Evolutionary conservation across 2,888 invertebrate species (phyloP).

Genomic region (Entomobrya multifasciata): DNA sequence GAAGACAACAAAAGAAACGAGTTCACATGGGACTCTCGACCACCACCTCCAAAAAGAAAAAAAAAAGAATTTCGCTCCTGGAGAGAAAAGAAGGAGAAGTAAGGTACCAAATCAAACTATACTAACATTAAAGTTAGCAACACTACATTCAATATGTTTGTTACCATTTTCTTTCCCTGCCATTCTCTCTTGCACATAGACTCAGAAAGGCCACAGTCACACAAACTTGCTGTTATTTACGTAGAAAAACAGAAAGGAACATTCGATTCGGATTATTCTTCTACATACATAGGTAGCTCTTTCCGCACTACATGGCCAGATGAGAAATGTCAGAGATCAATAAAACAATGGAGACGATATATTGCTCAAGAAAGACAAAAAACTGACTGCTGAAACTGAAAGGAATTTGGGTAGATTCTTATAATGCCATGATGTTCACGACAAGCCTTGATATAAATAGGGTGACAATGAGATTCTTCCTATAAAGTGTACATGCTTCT

Average conservation of each 20-base stretch:
- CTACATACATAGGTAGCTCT: background rate
- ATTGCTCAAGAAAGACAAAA: background rate
- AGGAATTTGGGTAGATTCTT: too few species aligned
- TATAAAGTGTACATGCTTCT: background rate
- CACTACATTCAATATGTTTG: too few species aligned
- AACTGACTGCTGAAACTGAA: too few species aligned
- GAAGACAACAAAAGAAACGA: constrained; percentile 63
- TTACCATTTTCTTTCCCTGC: constrained; percentile 3
- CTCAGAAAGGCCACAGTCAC: too few species aligned
- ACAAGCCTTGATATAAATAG: too few species aligned
- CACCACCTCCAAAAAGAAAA: background rate
- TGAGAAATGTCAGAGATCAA: constrained; percentile 56
- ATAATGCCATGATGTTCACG: too few species aligned
- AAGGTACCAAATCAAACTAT: too few species aligned
- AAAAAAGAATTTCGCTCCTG: constrained; percentile 32
- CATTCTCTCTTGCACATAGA: too few species aligned
- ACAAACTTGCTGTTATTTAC: too few species aligned
- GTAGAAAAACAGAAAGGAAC: too few species aligned
- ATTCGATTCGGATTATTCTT: constrained; percentile 4
- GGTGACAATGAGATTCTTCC: too few species aligned
- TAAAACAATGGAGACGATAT: constrained; percentile 51
- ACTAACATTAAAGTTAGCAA: too few species aligned
- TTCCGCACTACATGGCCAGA: background rate
- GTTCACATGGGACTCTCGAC: constrained; percentile 51
- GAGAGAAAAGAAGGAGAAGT: constrained; percentile 10